Base-by-base conservation (phyloP, 2,888 invertebrate species). In the Ganaspis brasiliensis region DNA sequence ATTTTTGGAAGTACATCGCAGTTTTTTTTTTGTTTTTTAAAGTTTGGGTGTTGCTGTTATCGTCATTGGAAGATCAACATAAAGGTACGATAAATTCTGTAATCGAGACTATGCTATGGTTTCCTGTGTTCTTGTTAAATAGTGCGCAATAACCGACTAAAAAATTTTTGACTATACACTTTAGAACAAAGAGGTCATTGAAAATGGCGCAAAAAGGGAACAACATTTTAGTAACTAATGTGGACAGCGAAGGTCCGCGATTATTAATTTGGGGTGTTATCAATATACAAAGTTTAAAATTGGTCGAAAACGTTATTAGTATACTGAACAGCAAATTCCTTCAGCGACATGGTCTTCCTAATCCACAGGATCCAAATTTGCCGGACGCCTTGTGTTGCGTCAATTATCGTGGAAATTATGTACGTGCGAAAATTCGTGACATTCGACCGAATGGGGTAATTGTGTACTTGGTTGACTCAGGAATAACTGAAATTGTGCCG, bases 171-270 rank as follows among this genome's bases (percentile, higher is more conserved):
- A n/a, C 16, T 49, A 16, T 49, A 19, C 3, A 63, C 21, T 67
- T 67, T 14, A n/a, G 24, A 45, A 24, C n/a, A 45, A 45, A 45
- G 45, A 45, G 45, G 67, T 45, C 45, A 67, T 21, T n/a, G 9
- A 67, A 67, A 67, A 67, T 67, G 67, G 67, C 67, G 67, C 67
- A 67, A 67, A 67, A 40, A 24, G 40, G 21, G 19, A 12, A n/a
- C 40, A 4, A 21, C 14, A 45, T 67, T 67, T 19, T 67, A 6
- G 67, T 67, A 9, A 67, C 45, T 8, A 67, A 67, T 45, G 67
- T 67, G n/a, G 10, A 21, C 5, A 40, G 24, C 9, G 67, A 67
- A 12, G 67, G 67, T 24, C 67, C 67, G 24, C 67, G 40, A n/a
- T 67, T 67, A 6, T 24, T 21, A 67, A 45, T 67, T 8, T 67